phyloP scores from a whole-genome alignment of 2,113 vertebrate species.

The Xenotilapia longispinis region DNA sequence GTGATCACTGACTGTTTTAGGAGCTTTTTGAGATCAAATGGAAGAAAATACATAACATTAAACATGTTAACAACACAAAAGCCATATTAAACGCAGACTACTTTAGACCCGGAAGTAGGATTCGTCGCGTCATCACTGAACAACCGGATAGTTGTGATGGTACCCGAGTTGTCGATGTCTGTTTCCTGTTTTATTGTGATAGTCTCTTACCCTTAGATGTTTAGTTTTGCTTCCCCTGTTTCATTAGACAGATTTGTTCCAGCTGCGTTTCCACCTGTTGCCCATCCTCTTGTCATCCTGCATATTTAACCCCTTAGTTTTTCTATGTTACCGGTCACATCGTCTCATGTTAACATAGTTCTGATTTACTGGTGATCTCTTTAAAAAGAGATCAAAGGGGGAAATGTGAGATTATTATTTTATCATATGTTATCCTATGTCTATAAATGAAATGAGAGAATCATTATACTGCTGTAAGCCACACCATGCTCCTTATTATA shows the following conservation, averaged over 20 bases:
- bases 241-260: neutral
- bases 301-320: neutral
- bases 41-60: no score
- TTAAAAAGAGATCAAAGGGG: neutral
- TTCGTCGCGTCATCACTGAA: no score
- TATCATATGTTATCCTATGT: neutral
- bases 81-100: no score
- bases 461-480: neutral
- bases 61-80: no score
- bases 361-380: neutral
- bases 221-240: neutral
- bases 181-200: neutral
- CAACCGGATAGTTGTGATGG: neutral
- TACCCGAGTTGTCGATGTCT: accelerated
- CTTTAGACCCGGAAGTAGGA: no score
- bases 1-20: no score
- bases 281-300: neutral
- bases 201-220: neutral
- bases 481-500: neutral
- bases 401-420: neutral
- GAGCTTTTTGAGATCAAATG: no score
- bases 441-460: neutral
- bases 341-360: neutral
- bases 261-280: neutral
- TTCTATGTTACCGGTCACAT: neutral